Base-by-base conservation (phyloP, 2,113 vertebrate genomes). In the Pachycephala philippinensis region DNA sequence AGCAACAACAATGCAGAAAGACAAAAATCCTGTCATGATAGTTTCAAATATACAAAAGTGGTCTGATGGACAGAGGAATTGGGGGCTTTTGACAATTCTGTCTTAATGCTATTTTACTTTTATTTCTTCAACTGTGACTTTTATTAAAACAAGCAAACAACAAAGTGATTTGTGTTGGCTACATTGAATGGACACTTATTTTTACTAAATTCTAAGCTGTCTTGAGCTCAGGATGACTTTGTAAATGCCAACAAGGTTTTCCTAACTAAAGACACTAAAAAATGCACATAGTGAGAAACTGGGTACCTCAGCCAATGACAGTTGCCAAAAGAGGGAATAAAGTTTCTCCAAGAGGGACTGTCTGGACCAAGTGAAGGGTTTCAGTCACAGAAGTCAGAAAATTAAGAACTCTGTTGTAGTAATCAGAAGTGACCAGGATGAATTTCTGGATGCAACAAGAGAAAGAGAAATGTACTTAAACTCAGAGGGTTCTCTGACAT, bases 21-120 rank as follows among this genome's bases (percentile, higher is more conserved):
- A 63, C 10, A 71, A 64, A 81, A 75, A 47, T 27, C 4, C 9
- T 75, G 17, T 33, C 5, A 33, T 45, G 16, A 71, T 15, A 27
- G 5, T 68, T 10, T 42, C 33, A 64, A 50, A 78, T 42, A 82
- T 23, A 24, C 5, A 72, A 39, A 80, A 45, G 13, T 39, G 14
- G 4, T 56, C 31, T 68, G 40, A 64, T 0, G 0, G 40, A 37
- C 52, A 63, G 39, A 65, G 6, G 24, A 91, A 66, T 0, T 59
- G 39, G 60, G 8, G 27, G 50, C n/a, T 59, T 69, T 18, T 42
- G 21, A 50, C 15, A 71, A 31, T 54, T 68, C 15, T 60, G 7
- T 68, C 28, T 68, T 87, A 59, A 57, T 54, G 7, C 8, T 85
- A 31, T 16, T 40, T 93, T 74, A n/a, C 15, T 64, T 85, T 83